Evolutionary conservation across 2,888 invertebrate genomes (phyloP), one percentile per base, ranked within the genome.

Genomic region (Polydrusus pterygomalis): DNA sequence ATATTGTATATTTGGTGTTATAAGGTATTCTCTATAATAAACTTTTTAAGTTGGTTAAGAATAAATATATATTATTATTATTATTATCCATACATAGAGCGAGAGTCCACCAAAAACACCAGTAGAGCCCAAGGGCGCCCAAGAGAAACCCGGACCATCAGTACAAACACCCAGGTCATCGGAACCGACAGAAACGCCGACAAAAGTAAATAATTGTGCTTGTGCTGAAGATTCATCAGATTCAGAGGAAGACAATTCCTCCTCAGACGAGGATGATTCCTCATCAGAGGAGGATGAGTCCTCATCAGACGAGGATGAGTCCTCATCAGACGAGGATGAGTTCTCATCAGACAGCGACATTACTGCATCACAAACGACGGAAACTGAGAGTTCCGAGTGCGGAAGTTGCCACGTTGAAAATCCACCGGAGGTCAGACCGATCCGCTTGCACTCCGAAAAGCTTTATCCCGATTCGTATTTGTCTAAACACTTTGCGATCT

Each of bases 401-500:
- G 62, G 49, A 17, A 74, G 74, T 30, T 77, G 77, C 58, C 71
- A 70, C 17, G 68, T 70, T 15, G 71, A 64, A 20, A 70, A 34
- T 30, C 75, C 71, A 7, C 25, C n/a, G 11, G 30, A 47, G 34
- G 65, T 72, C 10, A 68, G 15, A 20, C 72, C 77, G 11, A 75
- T 77, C 6, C 17, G 45, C 13, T 10, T 77, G 6, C 72, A 69
- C 0, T 10, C 20, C 18, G 63, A 65, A 3, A 68, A 62, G 13
- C n/a, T 11, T 7, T 45, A 67, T 17, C 68, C 70, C 2, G 64
- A 76, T 5, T 70, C 38, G 25, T 78, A 74, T 49, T 2, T 73
- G 8, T 60, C 71, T 51, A 83, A 81, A 69, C 80, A 86, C 64
- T 85, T 83, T 71, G 79, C 83, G 10, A 83, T 86, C 20, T 77